Evolutionary conservation across 2,888 invertebrate species (phyloP), one percentile per base, ranked within the genome.

Genomic region (Cryptocephalus moraei): DNA sequence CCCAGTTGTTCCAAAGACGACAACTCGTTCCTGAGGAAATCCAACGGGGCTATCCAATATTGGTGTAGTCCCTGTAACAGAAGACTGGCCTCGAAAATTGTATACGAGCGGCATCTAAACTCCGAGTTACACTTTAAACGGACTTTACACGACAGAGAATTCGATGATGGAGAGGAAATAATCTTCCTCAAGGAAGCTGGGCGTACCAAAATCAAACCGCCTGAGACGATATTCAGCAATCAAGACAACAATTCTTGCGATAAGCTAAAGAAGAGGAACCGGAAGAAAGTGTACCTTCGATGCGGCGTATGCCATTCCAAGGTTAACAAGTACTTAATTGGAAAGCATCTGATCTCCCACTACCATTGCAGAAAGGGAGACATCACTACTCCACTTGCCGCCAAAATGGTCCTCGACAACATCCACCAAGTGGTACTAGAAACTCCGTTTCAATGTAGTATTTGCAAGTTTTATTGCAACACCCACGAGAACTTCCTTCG

Each of bases 401-500:
- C 77, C 50, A 73, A 76, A 44, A 76, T 87, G 61, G 80, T 91
- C 44, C 73, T 91, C 33, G 80, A 82, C 45, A 84, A 91, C 65
- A 89, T 91, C 62, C 77, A 78, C 52, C 80, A 82, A 49, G 82
- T 92, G 51, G 83, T 90, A 8, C 76, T 82, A 49, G 86, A 91
- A 58, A 82, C 87, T 41, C 91, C 90, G 0, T 93, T 84, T 63
- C 91, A 91, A 68, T 93, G 93, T 64, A 80, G 80, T 39, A 77
- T 85, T 10, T 93, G 93, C 65, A 80, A 80, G 48, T 93, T 88
- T 69, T 93, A 88, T 66, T 86, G 86, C 57, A 90, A 91, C 65
- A 85, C 81, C 60, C 77, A 79, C 50, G 77, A 78, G 44, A 78
- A 76, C 46, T 88, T 85, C 61, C 72, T 84, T 61, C 74, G 75